Evolutionary conservation across 2,797 vertebrate genomes (phyloP).

Genomic region (Muraenolepis orangiensis): DNA sequence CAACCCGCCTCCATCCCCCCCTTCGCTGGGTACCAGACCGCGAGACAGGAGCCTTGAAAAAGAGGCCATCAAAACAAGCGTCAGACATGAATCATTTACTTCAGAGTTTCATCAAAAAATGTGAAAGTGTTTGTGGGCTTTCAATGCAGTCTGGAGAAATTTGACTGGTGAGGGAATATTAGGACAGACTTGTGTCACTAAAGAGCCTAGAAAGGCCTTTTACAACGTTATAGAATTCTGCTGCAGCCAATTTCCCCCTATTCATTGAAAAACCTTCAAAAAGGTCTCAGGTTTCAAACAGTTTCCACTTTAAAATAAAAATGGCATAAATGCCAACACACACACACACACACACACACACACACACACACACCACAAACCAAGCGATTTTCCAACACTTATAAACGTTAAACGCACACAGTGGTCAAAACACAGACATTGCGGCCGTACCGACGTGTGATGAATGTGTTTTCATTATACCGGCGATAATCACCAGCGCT

Average conservation of each 20-base stretch:
- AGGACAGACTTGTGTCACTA: not conserved
- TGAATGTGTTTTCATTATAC: slow-evolving; percentile 3
- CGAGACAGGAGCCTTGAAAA: not conserved
- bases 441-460: not conserved
- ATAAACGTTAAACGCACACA: not conserved
- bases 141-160: not conserved
- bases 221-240: not conserved
- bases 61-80: not conserved
- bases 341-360: no score
- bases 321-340: no score
- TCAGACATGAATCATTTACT: not conserved
- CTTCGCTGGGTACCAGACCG: slow-evolving; percentile 3
- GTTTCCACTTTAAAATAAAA: no score
- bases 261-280: not conserved
- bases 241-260: not conserved
- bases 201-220: not conserved
- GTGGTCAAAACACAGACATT: slow-evolving; percentile 11
- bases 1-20: slow-evolving; percentile 10
- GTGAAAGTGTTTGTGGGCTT: not conserved
- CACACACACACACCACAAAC: no score
- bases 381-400: no score
- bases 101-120: not conserved
- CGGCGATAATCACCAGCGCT: not conserved
- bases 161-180: not conserved
- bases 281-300: no score